Percentiles rank a stretch among this genome's conserved stretches.
Conservation (phyloP, 2,797 vertebrate genomes). For the Xiphorhynchus erythropygius region DNA sequence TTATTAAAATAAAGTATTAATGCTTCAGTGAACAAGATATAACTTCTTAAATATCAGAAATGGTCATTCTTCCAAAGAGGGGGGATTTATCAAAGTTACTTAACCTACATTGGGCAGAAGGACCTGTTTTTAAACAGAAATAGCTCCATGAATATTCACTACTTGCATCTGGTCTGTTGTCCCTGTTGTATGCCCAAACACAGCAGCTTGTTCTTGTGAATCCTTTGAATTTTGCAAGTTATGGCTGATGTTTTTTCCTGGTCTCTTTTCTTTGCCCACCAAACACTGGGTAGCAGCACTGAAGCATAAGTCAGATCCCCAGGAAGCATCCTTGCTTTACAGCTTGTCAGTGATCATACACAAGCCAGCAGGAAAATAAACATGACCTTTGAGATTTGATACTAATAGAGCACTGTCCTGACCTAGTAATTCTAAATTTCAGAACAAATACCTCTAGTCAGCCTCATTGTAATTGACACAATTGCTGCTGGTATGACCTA, state of each 20-base stretch:
- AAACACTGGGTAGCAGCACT: neutral
- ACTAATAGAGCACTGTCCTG: constrained; percentile 12
- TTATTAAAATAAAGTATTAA: neutral
- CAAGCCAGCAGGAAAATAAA: neutral
- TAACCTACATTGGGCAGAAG: neutral
- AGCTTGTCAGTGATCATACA: neutral
- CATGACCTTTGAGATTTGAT: neutral
- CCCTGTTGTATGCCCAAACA: neutral
- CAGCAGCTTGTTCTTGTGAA: neutral
- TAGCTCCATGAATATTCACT: neutral
- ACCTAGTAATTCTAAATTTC: constrained; percentile 22
- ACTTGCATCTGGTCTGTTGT: neutral
- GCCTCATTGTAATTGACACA: neutral
- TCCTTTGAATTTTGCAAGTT: neutral
- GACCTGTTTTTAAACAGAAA: neutral
- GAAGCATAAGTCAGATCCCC: neutral
- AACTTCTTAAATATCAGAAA: neutral
- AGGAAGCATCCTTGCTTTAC: neutral
- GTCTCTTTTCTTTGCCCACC: neutral
- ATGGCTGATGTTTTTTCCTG: neutral
- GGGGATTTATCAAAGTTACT: neutral
- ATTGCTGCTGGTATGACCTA: constrained; percentile 2
- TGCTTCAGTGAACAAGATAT: neutral
- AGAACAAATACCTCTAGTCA: constrained; percentile 27
- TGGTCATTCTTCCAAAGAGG: neutral